Conservation (phyloP, 1,140 invertebrate species). For the Scaptomyza pallida region DNA sequence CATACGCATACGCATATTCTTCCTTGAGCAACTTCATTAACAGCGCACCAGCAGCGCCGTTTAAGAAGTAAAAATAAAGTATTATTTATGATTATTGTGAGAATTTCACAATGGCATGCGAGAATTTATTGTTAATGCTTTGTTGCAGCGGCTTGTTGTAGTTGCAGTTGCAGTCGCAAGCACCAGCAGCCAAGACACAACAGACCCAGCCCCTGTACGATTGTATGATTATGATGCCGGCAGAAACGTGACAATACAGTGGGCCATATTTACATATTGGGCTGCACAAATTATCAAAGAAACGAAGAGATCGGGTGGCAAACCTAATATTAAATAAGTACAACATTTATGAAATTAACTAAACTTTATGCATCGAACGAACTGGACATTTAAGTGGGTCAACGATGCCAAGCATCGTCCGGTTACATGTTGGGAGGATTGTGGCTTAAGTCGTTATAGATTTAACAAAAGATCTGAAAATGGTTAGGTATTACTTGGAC, state of each 20-base stretch:
- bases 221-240: constrained; percentile 3
- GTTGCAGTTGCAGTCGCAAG: not conserved
- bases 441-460: too few species aligned
- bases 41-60: constrained; percentile 39
- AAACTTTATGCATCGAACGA: too few species aligned
- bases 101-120: constrained; percentile 82
- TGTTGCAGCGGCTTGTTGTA: constrained; percentile 29
- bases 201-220: constrained; percentile 16
- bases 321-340: too few species aligned
- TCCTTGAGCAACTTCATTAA: constrained; percentile 73
- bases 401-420: too few species aligned
- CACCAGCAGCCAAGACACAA: constrained; percentile 15
- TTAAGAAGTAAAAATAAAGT: constrained; percentile 81
- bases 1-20: constrained; percentile 41
- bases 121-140: constrained; percentile 81
- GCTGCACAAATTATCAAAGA: not conserved
- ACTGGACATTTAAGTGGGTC: too few species aligned
- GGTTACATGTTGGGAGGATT: too few species aligned
- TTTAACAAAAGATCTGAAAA: too few species aligned
- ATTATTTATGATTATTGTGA: constrained; percentile 83
- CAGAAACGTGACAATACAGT: constrained; percentile 3
- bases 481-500: too few species aligned
- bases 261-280: not conserved
- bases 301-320: too few species aligned
- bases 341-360: too few species aligned